These are phyloP conservation scores for Aegotheles bennettii DNA, from an alignment of 2,113 vertebrate genomes.

Conservation along the genomic window DNA sequence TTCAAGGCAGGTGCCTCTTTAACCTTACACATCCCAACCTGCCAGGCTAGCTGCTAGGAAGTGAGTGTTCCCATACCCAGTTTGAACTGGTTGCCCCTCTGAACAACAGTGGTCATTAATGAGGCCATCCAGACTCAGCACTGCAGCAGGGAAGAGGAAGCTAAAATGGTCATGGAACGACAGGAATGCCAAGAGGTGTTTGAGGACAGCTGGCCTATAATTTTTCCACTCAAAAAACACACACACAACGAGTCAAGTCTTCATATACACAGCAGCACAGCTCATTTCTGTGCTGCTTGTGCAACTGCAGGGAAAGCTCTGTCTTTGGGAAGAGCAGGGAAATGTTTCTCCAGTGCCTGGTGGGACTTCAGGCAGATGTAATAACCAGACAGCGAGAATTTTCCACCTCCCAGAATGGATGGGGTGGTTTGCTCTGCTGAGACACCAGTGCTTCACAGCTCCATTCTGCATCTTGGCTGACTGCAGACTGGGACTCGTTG, in stretches of 20 bases:
- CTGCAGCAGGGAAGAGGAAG: neutral
- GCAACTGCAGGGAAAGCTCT: conserved; percentile 9
- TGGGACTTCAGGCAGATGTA: neutral
- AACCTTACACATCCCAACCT: neutral
- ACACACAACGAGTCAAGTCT: neutral
- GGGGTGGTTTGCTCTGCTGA: neutral
- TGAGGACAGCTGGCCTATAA: fast-evolving
- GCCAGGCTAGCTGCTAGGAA: neutral
- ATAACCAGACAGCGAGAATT: conserved; percentile 13
- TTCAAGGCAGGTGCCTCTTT: neutral
- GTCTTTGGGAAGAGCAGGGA: neutral
- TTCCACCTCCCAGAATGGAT: conserved; percentile 14
- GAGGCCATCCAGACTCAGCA: neutral
- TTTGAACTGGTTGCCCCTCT: neutral
- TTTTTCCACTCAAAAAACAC: neutral
- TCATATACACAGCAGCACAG: neutral
- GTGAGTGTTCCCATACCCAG: neutral
- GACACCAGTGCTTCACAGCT: neutral
- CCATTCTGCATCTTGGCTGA: neutral
- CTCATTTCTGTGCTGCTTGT: neutral
- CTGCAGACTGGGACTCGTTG: neutral
- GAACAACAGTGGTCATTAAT: neutral
- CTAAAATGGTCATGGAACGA: neutral
- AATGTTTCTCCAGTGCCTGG: neutral
- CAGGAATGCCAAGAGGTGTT: neutral